Evolutionary conservation across 2,888 invertebrate genomes (phyloP), one percentile per base, ranked within the genome.

Genomic region (Sicus ferrugineus): DNA sequence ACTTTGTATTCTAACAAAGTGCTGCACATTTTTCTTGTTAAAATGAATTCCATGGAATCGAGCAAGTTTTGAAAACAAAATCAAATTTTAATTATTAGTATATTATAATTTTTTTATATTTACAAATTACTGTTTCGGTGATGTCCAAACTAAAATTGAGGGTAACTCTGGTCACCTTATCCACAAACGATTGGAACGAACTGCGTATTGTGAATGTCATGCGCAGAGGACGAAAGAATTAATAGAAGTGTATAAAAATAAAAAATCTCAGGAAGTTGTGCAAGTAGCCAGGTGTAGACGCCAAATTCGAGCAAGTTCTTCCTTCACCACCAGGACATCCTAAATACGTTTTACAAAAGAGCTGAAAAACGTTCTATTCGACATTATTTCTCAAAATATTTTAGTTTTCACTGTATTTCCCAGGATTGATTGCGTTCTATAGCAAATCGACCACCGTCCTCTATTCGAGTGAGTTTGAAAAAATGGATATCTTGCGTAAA

Each of bases 401-500:
- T 48, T n/a, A 28, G 28, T 48, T 46, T 63, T 63, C 19, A n/a
- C 48, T 16, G 16, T 7, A 30, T 56, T 38, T 23, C 42, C 16
- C 26, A n/a, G 28, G 6, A 42, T 63, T 38, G 34, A n/a, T 42
- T 9, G n/a, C 42, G 46, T 62, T 63, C 64, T 58, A 48, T 68
- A 46, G 52, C 31, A 26, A n/a, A n/a, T 54, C n/a, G 66, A 58
- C 16, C 23, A 52, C 26, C 21, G 42, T 23, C 16, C 11, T n/a
- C 6, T 4, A 48, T 38, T 38, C 38, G 38, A 9, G 7, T 38
- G 38, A 38, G 38, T 38, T 16, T 21, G 58, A 64, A 65, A 73
- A 73, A 70, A 81, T 81, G 81, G 81, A 80, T 76, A 76, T 81
- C 72, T 76, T 81, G 74, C 79, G 78, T 76, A 81, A 80, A 78